A percentile compares a stretch with the other conserved stretches of the same genome.
These are phyloP conservation scores for Abramis brama DNA, from an alignment of 2,113 vertebrate genomes.

Conservation along the genomic window DNA sequence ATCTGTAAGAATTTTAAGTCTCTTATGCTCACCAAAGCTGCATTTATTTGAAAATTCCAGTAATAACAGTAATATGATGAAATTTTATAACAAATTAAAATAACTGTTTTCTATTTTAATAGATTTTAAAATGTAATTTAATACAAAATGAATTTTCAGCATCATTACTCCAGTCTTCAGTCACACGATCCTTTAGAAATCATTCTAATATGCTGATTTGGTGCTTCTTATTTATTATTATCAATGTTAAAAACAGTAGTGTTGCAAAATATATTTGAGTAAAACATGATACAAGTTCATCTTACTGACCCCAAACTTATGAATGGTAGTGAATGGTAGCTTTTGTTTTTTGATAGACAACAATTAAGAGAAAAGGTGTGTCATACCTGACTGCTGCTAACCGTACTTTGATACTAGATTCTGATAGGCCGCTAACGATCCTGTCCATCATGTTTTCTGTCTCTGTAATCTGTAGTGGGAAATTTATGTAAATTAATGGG, in stretches of 20 bases:
- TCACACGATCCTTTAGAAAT: not conserved
- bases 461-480: conserved; percentile 90
- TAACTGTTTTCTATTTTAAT: too few species aligned
- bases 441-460: conserved; percentile 99
- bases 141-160: too few species aligned
- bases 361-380: not conserved
- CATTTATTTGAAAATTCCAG: not conserved
- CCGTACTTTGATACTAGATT: conserved; percentile 98
- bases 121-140: too few species aligned
- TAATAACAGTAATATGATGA: not conserved
- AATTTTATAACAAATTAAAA: not conserved
- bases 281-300: not conserved
- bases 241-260: not conserved
- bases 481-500: conserved; percentile 10
- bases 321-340: not conserved
- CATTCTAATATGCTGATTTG: not conserved
- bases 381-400: conserved; percentile 95
- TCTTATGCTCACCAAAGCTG: not conserved
- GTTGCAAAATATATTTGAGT: not conserved
- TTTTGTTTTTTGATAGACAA: not conserved
- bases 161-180: too few species aligned
- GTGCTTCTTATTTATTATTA: not conserved
- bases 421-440: conserved; percentile 96
- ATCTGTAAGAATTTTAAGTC: not conserved
- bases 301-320: not conserved